These are phyloP conservation scores for Spodoptera litura DNA, from an alignment of 1,140 invertebrate species.

Conservation along the genomic window DNA sequence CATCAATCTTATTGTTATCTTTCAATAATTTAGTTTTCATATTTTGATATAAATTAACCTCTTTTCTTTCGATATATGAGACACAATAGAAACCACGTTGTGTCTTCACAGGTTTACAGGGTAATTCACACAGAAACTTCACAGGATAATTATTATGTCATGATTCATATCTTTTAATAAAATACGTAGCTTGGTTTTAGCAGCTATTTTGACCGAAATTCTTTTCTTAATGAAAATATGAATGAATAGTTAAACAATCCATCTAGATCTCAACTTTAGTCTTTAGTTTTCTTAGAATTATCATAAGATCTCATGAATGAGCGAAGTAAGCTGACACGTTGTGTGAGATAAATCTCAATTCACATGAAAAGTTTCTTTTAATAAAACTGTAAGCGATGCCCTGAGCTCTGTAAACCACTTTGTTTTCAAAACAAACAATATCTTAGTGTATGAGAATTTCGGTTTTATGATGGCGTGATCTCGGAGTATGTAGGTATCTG, in stretches of 20 bases:
- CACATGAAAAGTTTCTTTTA: neutral
- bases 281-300: conserved; percentile 1
- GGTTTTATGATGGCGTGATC: conserved; percentile 11
- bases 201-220: too few species aligned
- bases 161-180: too few species aligned
- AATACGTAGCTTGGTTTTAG: too few species aligned
- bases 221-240: too few species aligned
- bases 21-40: too few species aligned
- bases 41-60: too few species aligned
- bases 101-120: too few species aligned
- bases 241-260: neutral
- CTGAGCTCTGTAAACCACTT: conserved; percentile 16
- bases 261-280: neutral
- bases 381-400: conserved; percentile 8
- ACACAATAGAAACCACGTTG: too few species aligned
- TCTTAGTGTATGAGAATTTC: neutral
- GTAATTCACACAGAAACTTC: too few species aligned
- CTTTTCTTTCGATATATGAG: too few species aligned
- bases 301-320: conserved; percentile 7
- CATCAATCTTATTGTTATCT: too few species aligned
- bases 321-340: neutral
- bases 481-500: neutral
- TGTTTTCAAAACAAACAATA: conserved; percentile 25
- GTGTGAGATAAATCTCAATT: conserved; percentile 27
- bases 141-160: too few species aligned